A percentile compares a stretch with the other conserved stretches of the same genome.
Evolutionary conservation across 2,888 invertebrate species (phyloP).

Genomic region (Yponomeuta cagnagella): DNA sequence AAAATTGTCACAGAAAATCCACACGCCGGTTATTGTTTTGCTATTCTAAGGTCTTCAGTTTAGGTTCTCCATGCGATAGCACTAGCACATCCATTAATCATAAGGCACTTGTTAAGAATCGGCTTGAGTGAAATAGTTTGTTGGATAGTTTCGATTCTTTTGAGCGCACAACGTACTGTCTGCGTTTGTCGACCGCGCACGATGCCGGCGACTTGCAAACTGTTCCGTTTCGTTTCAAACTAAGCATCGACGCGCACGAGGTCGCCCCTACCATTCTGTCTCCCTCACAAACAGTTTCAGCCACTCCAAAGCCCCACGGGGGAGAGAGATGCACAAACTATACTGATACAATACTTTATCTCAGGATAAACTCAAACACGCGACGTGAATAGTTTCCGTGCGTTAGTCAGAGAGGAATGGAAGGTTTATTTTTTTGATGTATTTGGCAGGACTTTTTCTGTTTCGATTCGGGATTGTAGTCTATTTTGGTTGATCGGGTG

Average conservation of each 20-base stretch:
- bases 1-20: slow-evolving; percentile 40
- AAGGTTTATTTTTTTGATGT: slow-evolving; percentile 56
- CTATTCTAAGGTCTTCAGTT: slow-evolving; percentile 39
- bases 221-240: slow-evolving; percentile 64
- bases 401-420: slow-evolving; percentile 64
- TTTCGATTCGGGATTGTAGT: slow-evolving; percentile 43
- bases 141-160: slow-evolving; percentile 50
- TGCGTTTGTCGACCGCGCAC: slow-evolving; percentile 62
- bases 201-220: slow-evolving; percentile 73
- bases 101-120: slow-evolving; percentile 50
- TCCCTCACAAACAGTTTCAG: slow-evolving; percentile 47
- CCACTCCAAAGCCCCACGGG: slow-evolving; percentile 30
- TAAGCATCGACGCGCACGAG: slow-evolving; percentile 66
- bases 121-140: slow-evolving; percentile 43
- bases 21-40: slow-evolving; percentile 50
- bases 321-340: slow-evolving; percentile 44
- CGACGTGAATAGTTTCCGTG: slow-evolving; percentile 64
- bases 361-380: slow-evolving; percentile 65
- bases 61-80: slow-evolving; percentile 58
- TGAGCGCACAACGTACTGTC: slow-evolving; percentile 62
- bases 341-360: slow-evolving; percentile 44
- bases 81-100: slow-evolving; percentile 64
- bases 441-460: slow-evolving; percentile 67
- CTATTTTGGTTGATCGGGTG: slow-evolving; percentile 54
- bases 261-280: slow-evolving; percentile 61